A percentile compares a stretch with the other conserved stretches of the same genome.
phyloP scores from a whole-genome alignment of 2,888 invertebrate genomes.

The Diachrysia chrysitis region DNA sequence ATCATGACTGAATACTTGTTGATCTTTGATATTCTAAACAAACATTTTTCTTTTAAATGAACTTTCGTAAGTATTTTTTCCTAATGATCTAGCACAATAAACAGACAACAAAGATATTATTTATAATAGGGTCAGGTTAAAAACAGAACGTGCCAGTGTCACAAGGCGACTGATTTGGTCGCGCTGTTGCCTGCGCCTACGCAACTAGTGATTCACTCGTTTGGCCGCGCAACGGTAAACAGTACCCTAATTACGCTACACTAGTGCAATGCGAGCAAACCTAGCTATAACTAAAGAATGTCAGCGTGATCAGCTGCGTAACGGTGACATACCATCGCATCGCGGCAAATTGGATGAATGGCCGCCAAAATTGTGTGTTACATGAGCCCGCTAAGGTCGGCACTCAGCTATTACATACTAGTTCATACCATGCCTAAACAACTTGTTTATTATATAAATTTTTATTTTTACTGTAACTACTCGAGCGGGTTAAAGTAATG shows the following conservation, averaged over 20 bases:
- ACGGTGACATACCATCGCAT: constrained; percentile 39
- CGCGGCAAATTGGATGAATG: constrained; percentile 20
- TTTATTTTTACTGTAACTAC: neutral
- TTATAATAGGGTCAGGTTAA: constrained; percentile 74
- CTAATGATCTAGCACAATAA: constrained; percentile 58
- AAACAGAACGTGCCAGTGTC: constrained; percentile 72
- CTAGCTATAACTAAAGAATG: constrained; percentile 50
- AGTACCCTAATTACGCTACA: constrained; percentile 81
- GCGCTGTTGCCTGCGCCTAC: constrained; percentile 77
- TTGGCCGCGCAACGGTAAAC: constrained; percentile 84
- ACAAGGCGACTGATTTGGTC: constrained; percentile 80
- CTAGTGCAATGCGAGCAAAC: constrained; percentile 67
- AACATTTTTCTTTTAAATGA: constrained; percentile 43
- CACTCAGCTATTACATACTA: neutral
- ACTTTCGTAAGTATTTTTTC: constrained; percentile 53
- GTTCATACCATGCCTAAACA: neutral
- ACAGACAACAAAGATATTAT: constrained; percentile 63
- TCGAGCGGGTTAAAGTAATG: neutral
- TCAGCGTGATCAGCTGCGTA: constrained; percentile 40
- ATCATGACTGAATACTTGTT: constrained; percentile 18
- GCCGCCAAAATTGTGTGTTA: constrained; percentile 21
- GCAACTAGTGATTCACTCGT: constrained; percentile 83
- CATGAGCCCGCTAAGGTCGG: constrained; percentile 17
- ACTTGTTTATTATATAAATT: neutral
- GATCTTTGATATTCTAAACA: constrained; percentile 14